Evolutionary conservation across 2,797 vertebrate species (phyloP).

Genomic region (Bucorvus abyssinicus): DNA sequence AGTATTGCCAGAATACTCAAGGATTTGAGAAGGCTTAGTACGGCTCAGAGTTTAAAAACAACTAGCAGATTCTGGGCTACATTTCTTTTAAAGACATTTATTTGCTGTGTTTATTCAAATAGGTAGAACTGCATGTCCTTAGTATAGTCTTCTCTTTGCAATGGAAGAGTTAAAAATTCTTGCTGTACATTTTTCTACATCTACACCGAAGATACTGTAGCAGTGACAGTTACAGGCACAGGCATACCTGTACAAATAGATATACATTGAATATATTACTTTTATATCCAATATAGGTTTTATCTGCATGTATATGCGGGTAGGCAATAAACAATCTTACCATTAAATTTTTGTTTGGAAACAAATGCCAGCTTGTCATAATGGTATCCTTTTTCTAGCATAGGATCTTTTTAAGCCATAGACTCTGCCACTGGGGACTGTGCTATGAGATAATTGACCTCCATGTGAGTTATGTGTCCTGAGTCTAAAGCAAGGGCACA

Average conservation of each 20-base stretch:
- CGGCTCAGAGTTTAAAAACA: background rate
- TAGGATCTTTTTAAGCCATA: slow-evolving; percentile 18
- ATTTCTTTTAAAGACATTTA: background rate
- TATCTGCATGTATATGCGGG: background rate
- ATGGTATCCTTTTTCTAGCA: background rate
- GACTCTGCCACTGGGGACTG: slow-evolving; percentile 32
- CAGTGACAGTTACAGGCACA: background rate
- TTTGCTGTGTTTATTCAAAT: slow-evolving; percentile 1
- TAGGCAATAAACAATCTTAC: background rate
- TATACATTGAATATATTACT: background rate
- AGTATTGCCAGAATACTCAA: background rate
- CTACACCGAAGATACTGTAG: background rate
- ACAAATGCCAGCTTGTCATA: slow-evolving; percentile 2
- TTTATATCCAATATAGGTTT: background rate
- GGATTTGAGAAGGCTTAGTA: background rate
- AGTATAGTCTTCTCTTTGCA: background rate
- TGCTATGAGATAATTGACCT: slow-evolving; percentile 57
- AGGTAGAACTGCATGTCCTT: background rate
- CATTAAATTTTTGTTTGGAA: background rate
- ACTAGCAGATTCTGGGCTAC: background rate
- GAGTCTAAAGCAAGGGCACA: slow-evolving; percentile 51
- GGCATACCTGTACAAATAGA: background rate
- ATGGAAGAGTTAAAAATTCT: background rate
- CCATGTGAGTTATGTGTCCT: slow-evolving; percentile 49
- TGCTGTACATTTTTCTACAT: background rate